Percentiles rank a stretch among this genome's conserved stretches.
These are phyloP conservation scores for Ephydatia muelleri DNA, from an alignment of 37 sponge, comb jelly and placozoan species.

Conservation along the genomic window DNA sequence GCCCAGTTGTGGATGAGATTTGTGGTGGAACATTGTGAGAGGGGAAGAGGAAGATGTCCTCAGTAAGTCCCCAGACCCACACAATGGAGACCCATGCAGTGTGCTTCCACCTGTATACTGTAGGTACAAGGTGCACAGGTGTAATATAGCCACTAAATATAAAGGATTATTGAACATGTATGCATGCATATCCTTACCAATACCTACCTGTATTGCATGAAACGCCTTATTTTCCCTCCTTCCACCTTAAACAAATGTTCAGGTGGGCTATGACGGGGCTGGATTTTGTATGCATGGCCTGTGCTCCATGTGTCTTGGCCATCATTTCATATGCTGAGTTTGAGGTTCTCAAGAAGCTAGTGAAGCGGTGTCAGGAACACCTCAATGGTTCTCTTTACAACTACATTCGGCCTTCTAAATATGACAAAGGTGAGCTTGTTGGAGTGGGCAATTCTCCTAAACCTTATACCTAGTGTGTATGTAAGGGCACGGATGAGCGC, in stretches of 20 bases:
- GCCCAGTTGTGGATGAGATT: constrained; percentile 74
- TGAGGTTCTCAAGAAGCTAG: constrained; percentile 47
- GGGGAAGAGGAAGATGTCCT: constrained; percentile 65
- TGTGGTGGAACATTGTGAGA: constrained; percentile 62
- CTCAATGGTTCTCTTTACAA: constrained; percentile 29
- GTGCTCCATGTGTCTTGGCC: constrained; percentile 57
- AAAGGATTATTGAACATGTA: background rate
- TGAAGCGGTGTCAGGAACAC: constrained; percentile 62
- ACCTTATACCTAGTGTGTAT: too few species aligned
- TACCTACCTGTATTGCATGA: background rate
- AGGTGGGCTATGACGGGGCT: constrained; percentile 80
- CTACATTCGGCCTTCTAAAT: too few species aligned
- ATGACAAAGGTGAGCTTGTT: too few species aligned
- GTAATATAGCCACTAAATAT: background rate
- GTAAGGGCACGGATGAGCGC: too few species aligned
- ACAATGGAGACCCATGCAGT: background rate
- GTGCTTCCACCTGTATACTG: background rate
- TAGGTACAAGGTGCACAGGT: background rate
- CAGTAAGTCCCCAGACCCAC: constrained; percentile 38
- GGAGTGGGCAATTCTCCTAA: too few species aligned
- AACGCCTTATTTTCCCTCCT: background rate
- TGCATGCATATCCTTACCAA: background rate
- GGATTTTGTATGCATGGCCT: constrained; percentile 70
- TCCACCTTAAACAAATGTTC: background rate
- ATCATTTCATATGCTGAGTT: constrained; percentile 39